phyloP scores from a whole-genome alignment of 2,113 vertebrate genomes.

The Bubo blakistoni region DNA sequence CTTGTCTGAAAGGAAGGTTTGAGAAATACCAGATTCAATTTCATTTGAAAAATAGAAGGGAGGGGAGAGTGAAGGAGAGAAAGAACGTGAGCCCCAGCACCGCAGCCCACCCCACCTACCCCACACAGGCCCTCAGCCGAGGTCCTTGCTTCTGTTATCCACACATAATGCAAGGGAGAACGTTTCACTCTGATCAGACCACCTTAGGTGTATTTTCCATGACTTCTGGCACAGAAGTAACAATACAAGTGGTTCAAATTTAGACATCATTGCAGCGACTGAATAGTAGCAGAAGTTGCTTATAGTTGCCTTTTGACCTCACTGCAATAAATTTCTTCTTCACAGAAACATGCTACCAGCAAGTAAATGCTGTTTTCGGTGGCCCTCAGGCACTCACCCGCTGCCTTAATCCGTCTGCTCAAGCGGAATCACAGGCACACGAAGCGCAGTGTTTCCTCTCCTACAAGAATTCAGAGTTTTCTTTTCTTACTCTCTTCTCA shows the following conservation, averaged over 20 bases:
- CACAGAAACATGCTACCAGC: neutral
- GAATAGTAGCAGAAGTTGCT: neutral
- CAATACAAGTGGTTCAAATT: neutral
- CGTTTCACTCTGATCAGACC: neutral
- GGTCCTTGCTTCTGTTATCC: neutral
- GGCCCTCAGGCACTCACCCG: neutral
- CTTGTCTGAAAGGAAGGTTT: neutral
- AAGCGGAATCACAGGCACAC: neutral
- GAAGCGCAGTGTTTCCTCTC: neutral
- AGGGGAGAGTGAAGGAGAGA: neutral
- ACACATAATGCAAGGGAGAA: rapidly evolving
- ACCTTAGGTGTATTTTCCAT: rapidly evolving
- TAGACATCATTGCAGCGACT: neutral
- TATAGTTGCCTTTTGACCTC: neutral
- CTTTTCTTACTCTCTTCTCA: neutral
- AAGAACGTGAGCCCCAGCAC: rapidly evolving
- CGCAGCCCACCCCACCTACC: neutral
- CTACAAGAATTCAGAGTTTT: neutral
- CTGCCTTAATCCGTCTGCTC: neutral
- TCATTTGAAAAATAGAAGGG: neutral
- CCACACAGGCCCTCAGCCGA: neutral
- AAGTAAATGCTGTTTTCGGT: neutral
- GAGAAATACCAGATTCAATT: neutral
- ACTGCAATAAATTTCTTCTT: neutral
- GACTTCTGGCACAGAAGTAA: neutral